Evolutionary conservation across 2,888 invertebrate genomes (phyloP).

Genomic region (Cyaniris semiargus): DNA sequence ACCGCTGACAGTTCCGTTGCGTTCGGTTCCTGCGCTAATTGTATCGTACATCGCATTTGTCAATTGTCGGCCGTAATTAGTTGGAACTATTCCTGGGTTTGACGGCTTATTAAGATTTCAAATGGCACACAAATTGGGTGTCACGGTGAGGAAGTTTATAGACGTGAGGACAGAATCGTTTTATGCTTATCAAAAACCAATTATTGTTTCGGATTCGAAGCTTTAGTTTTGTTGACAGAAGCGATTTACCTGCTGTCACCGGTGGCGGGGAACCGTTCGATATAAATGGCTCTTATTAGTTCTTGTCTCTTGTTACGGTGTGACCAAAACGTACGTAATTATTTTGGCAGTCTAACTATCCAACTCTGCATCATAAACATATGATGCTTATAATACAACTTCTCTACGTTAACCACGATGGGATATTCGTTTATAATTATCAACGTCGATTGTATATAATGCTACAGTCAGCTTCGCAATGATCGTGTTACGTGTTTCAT

Average conservation of each 20-base stretch:
- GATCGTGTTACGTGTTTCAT: no score
- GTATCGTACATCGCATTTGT: conserved; percentile 75
- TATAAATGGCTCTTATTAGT: not conserved
- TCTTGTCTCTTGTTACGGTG: not conserved
- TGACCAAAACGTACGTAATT: not conserved
- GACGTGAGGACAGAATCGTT: conserved; percentile 69
- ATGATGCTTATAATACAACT: no score
- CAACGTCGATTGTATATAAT: no score
- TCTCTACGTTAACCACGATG: no score
- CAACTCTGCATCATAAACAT: no score
- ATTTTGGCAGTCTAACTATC: not conserved
- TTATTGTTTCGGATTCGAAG: conserved; percentile 39
- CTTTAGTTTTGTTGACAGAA: conserved; percentile 19
- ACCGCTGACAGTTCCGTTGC: conserved; percentile 50
- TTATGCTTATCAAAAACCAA: conserved; percentile 74
- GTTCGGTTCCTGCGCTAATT: conserved; percentile 73
- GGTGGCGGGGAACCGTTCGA: not conserved
- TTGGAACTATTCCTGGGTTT: conserved; percentile 75
- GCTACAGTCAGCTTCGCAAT: no score
- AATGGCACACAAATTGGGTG: conserved; percentile 79
- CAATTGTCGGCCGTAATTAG: conserved; percentile 78
- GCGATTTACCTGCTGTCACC: conserved; percentile 2
- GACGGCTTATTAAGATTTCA: conserved; percentile 79
- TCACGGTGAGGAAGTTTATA: conserved; percentile 62
- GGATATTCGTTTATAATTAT: no score